Base-by-base conservation (phyloP, 2,113 vertebrate species). In the Strix uralensis region DNA sequence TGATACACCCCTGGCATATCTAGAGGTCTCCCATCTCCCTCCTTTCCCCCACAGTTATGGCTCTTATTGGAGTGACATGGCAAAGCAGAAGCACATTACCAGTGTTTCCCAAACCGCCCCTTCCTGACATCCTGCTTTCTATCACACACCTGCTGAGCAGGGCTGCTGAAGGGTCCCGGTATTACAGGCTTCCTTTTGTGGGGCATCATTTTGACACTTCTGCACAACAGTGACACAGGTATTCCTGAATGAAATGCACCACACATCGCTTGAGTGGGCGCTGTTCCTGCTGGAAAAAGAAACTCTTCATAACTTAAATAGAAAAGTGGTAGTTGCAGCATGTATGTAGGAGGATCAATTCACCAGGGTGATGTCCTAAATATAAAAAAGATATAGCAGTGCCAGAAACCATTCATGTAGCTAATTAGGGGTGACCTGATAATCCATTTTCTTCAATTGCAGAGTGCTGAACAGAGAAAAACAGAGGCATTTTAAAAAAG, bases 71-170 rank as follows among this genome's bases (percentile, higher is more conserved):
- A 49, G 27, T 15, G 25, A 42, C 16, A 8, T 40, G 27, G 15
- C 32, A 86, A 82, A 69, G 57, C n/a, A 88, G 62, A 47, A 78
- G 9, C 27, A 2, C 5, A 10, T 61, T 80, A 20, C 10, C 16
- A 5, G 4, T 42, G 18, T 59, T 82, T 79, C 21, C 44, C 71
- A 78, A 49, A 86, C 9, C 22, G 69, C 26, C 27, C 32, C 38
- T 70, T 70, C 19, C 44, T 59, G n/a, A 19, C 10, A 16, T 42
- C 26, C 44, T n/a, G 13, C 57, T 62, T 86, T 91, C 59, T 44
- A 0, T 66, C 0, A 0, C 13, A 23, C 8, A 6, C 13, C 20
- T 42, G 26, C 1, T 3, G 82, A 88, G 23, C 44, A 54, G 38
- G 20, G 23, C 47, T 69, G 32, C 59, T 59, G 32, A 46, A 2